Percentiles rank a stretch among this genome's conserved stretches.
Evolutionary conservation across 2,797 vertebrate species (phyloP).

Genomic region (Sitta carolinensis): DNA sequence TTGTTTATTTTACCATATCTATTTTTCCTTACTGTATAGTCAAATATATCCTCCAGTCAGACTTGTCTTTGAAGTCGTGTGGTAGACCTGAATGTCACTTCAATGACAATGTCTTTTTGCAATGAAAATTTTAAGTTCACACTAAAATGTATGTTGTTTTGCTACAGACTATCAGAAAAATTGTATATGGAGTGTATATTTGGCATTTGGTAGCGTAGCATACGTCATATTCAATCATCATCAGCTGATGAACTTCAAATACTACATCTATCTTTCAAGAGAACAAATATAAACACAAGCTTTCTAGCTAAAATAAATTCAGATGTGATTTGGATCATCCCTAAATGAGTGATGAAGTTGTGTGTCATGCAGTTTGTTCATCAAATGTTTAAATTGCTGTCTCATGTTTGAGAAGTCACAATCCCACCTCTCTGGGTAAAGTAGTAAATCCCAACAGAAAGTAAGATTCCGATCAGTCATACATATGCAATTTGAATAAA

Average conservation of each 20-base stretch:
- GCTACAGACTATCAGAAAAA: neutral
- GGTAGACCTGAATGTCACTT: neutral
- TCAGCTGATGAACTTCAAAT: neutral
- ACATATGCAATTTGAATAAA: neutral
- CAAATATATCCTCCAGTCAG: neutral
- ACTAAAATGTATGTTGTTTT: neutral
- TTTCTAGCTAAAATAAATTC: neutral
- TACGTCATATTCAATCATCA: neutral
- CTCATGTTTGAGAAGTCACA: neutral
- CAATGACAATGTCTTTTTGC: neutral
- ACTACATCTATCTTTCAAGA: neutral
- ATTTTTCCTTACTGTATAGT: neutral
- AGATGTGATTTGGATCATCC: neutral
- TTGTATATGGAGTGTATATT: neutral
- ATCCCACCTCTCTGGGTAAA: neutral
- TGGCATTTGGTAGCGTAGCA: neutral
- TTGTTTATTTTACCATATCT: constrained; percentile 27
- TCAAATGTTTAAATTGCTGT: neutral
- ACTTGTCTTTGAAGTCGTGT: neutral
- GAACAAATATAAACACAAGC: neutral
- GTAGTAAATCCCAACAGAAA: neutral
- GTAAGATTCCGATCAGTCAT: neutral
- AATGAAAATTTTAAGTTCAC: neutral
- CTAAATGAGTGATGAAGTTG: neutral
- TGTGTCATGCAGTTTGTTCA: neutral